These are phyloP conservation scores for Phalangium opilio DNA, from an alignment of 2,888 invertebrate species.

Conservation along the genomic window DNA sequence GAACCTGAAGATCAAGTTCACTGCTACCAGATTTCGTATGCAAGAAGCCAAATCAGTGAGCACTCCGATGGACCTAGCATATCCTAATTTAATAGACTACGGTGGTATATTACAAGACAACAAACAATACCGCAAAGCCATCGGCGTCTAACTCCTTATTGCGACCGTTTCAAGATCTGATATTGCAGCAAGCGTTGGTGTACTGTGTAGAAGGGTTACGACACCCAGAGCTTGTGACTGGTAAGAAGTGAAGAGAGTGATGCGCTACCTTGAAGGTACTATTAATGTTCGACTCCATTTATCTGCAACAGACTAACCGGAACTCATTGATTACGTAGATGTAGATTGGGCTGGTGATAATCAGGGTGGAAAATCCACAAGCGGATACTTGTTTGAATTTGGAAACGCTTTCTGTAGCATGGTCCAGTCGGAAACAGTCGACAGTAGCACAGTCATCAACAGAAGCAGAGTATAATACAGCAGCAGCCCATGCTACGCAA, in stretches of 20 bases:
- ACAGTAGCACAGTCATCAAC: conserved; percentile 19
- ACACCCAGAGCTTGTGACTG: background rate
- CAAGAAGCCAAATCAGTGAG: no score
- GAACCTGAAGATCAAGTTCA: no score
- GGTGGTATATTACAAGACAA: background rate
- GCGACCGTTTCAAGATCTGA: conserved; percentile 17
- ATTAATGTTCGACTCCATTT: background rate
- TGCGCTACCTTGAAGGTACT: conserved; percentile 4
- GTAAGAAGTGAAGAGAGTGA: background rate
- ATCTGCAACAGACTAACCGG: background rate
- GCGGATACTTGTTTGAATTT: conserved; percentile 11
- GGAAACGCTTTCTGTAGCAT: conserved; percentile 3
- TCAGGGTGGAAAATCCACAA: conserved; percentile 16
- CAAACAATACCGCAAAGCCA: background rate
- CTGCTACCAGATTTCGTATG: no score
- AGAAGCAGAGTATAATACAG: conserved; percentile 21
- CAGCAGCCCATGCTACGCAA: conserved; percentile 14
- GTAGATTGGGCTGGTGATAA: conserved; percentile 15
- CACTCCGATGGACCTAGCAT: no score
- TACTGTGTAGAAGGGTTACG: no score
- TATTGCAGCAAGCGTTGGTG: conserved; percentile 11
- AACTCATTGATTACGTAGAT: conserved; percentile 8
- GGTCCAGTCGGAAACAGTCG: conserved; percentile 12
- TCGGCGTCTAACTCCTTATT: conserved; percentile 14
- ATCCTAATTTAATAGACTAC: no score